Percentiles rank a stretch among this genome's conserved stretches.
These are phyloP conservation scores for Lates calcarifer DNA, from an alignment of 2,113 vertebrate genomes.

Conservation along the genomic window DNA sequence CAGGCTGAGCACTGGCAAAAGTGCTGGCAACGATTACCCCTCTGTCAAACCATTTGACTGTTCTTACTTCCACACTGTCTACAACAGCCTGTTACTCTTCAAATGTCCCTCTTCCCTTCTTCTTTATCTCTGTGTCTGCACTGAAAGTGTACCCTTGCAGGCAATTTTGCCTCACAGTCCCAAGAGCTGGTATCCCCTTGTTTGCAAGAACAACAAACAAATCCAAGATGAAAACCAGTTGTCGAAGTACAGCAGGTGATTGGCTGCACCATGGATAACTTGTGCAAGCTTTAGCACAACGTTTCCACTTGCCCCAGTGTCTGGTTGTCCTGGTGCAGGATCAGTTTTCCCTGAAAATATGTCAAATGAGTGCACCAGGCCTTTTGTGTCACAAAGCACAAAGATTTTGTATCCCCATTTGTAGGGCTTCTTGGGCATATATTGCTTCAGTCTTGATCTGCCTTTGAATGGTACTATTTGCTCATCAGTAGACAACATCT, in stretches of 20 bases:
- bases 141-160: constrained; percentile 37
- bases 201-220: constrained; percentile 44
- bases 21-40: background rate
- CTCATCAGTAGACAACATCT: constrained; percentile 33
- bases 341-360: constrained; percentile 10
- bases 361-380: constrained; percentile 50
- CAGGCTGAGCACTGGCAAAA: too few relatives aligned
- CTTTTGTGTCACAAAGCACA: constrained; percentile 42
- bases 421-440: constrained; percentile 16
- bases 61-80: background rate
- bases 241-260: constrained; percentile 39
- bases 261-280: background rate
- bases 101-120: too few relatives aligned
- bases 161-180: constrained; percentile 12
- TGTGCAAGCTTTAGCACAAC: constrained; percentile 39
- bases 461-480: constrained; percentile 47
- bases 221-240: constrained; percentile 36
- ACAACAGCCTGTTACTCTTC: too few relatives aligned
- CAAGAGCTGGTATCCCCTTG: background rate
- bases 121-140: too few relatives aligned
- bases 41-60: constrained; percentile 49
- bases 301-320: constrained; percentile 23
- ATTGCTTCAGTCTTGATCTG: constrained; percentile 22
- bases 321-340: constrained; percentile 13
- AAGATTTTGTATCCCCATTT: constrained; percentile 44